Evolutionary conservation across 2,113 vertebrate genomes (phyloP).

Genomic region (Pituophis catenifer): DNA sequence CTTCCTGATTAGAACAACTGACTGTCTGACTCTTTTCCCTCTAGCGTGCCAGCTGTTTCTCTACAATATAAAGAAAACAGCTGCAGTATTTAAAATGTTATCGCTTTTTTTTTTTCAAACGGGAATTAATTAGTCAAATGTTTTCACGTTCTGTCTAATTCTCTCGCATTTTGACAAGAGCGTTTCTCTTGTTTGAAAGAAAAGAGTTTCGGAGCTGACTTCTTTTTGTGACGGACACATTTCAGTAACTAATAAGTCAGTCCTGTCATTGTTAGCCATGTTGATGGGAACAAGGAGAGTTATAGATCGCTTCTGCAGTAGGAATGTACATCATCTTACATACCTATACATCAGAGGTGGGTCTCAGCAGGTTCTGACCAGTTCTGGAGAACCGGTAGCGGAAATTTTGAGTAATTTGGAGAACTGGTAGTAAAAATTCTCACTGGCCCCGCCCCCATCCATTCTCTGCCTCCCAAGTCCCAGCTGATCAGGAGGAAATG

Average conservation of each 20-base stretch:
- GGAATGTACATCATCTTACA: not conserved
- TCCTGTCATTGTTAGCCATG: not conserved
- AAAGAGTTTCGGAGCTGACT: not conserved
- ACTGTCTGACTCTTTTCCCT: not conserved
- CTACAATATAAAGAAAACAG: not conserved
- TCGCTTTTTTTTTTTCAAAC: conserved; percentile 9
- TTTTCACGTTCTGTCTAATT: not conserved
- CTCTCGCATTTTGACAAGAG: conserved; percentile 2
- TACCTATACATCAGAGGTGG: not conserved
- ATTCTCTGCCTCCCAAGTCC: too few relatives aligned
- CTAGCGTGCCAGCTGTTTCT: not conserved
- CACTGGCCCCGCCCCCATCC: too few relatives aligned
- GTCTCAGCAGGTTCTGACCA: too few relatives aligned
- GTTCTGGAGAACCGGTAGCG: too few relatives aligned
- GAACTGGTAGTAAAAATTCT: too few relatives aligned
- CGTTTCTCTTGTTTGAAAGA: not conserved
- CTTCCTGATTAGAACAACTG: not conserved
- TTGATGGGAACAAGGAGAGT: not conserved
- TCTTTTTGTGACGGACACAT: not conserved
- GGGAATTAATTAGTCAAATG: not conserved
- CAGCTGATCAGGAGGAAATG: too few relatives aligned
- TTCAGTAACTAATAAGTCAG: not conserved
- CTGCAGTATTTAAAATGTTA: not conserved
- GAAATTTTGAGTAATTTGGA: too few relatives aligned
- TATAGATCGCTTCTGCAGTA: not conserved